A percentile compares a stretch with the other conserved stretches of the same genome.
Conservation (phyloP, 2,113 vertebrate genomes). For the Passer domesticus region DNA sequence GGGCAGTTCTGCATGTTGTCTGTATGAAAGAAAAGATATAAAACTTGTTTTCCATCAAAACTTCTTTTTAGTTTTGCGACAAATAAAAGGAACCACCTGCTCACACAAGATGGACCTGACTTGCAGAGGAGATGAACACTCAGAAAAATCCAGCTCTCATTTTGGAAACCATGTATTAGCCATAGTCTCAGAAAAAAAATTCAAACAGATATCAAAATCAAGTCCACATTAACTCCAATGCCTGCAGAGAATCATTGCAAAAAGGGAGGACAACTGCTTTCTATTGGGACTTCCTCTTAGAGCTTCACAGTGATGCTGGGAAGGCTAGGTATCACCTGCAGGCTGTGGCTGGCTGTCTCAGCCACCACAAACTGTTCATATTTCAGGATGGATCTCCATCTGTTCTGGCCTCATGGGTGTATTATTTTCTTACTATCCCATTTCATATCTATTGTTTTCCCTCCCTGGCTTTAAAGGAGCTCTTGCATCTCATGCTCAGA, state of each 20-base stretch:
- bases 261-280: neutral
- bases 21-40: constrained; percentile 59
- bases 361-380: neutral
- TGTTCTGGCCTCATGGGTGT: neutral
- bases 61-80: constrained; percentile 57
- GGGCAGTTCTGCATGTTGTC: constrained; percentile 65
- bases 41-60: constrained; percentile 65
- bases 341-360: neutral
- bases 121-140: neutral
- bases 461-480: neutral
- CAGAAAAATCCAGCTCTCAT: neutral
- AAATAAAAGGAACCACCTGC: constrained; percentile 54
- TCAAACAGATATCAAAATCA: neutral
- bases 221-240: neutral
- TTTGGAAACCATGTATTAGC: constrained; percentile 1
- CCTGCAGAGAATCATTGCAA: neutral
- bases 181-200: neutral
- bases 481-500: neutral
- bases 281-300: neutral
- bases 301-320: neutral
- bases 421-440: neutral
- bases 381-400: neutral
- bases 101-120: neutral
- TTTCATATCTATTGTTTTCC: neutral
- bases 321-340: neutral